phyloP scores from a whole-genome alignment of 2,113 vertebrate species.

The Coptodon bakossiorum region DNA sequence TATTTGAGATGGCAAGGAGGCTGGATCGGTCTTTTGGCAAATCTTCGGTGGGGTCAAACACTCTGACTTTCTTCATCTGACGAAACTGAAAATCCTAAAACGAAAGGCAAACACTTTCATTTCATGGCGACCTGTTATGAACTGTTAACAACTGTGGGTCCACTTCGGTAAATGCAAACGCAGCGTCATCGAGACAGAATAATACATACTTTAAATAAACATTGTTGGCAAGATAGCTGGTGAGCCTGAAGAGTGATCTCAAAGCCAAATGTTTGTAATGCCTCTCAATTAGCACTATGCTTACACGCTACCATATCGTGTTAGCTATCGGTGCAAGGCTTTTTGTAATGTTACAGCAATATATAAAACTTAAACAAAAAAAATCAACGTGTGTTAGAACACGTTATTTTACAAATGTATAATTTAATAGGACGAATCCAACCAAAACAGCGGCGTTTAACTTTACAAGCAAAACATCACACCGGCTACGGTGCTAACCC shows the following conservation, averaged over 20 bases:
- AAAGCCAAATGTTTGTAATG: neutral
- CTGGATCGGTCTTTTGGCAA: constrained; percentile 83
- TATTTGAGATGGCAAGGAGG: constrained; percentile 87
- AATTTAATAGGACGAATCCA: no score
- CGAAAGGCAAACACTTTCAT: neutral
- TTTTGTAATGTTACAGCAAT: neutral
- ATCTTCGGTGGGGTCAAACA: constrained; percentile 80
- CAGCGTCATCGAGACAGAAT: neutral
- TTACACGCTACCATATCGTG: neutral
- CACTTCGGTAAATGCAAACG: neutral
- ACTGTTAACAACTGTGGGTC: neutral
- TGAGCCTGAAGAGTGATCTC: neutral
- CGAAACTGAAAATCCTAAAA: constrained; percentile 92
- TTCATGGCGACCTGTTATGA: neutral
- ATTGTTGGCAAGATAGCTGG: neutral
- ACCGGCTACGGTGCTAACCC: neutral
- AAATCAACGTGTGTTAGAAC: neutral
- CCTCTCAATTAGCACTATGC: neutral
- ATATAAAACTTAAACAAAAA: neutral
- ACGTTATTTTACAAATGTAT: neutral
- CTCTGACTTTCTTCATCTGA: constrained; percentile 87
- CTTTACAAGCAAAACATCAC: neutral
- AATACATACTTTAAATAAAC: neutral
- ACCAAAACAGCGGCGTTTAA: neutral
- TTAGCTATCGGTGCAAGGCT: neutral